These are phyloP conservation scores for Perca flavescens DNA, from an alignment of 2,113 vertebrate genomes.

Conservation along the genomic window DNA sequence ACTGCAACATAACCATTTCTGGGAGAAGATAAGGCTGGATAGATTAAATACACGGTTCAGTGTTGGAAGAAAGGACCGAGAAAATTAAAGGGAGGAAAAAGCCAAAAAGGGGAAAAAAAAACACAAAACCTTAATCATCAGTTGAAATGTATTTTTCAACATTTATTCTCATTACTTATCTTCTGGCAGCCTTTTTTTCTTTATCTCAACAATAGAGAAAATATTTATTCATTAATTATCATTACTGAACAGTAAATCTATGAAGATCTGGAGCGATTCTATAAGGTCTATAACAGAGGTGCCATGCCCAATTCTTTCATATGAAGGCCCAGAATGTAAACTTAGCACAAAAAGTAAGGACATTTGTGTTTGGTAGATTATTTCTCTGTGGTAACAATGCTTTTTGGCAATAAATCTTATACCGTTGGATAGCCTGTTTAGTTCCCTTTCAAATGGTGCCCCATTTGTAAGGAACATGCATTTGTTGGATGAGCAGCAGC, in stretches of 20 bases:
- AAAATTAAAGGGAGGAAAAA: conserved; percentile 20
- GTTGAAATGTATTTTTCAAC: conserved; percentile 53
- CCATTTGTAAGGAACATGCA: too few species aligned
- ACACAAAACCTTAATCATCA: conserved; percentile 62
- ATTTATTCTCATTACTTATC: conserved; percentile 74
- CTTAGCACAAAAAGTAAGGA: too few species aligned
- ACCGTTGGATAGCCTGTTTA: too few species aligned
- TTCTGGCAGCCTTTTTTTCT: conserved; percentile 51
- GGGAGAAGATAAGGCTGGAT: conserved; percentile 56
- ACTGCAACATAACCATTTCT: conserved; percentile 67
- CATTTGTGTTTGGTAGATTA: too few species aligned
- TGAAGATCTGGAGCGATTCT: conserved; percentile 48
- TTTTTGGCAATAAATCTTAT: too few species aligned
- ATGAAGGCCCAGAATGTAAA: too few species aligned
- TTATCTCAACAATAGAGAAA: conserved; percentile 50
- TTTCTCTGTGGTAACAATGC: too few species aligned
- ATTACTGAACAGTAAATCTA: conserved; percentile 60
- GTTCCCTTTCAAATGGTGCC: too few species aligned
- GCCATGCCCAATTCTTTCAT: too few species aligned
- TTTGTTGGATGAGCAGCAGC: too few species aligned
- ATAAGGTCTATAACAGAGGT: neutral
- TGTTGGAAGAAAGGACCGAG: conserved; percentile 22
- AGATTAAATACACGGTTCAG: conserved; percentile 57
- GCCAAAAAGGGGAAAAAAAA: conserved; percentile 48
- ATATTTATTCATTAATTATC: conserved; percentile 65